Percentiles rank a stretch among this genome's conserved stretches.
These are phyloP conservation scores for Nycteola revayana DNA, from an alignment of 2,888 invertebrate species.

Conservation along the genomic window DNA sequence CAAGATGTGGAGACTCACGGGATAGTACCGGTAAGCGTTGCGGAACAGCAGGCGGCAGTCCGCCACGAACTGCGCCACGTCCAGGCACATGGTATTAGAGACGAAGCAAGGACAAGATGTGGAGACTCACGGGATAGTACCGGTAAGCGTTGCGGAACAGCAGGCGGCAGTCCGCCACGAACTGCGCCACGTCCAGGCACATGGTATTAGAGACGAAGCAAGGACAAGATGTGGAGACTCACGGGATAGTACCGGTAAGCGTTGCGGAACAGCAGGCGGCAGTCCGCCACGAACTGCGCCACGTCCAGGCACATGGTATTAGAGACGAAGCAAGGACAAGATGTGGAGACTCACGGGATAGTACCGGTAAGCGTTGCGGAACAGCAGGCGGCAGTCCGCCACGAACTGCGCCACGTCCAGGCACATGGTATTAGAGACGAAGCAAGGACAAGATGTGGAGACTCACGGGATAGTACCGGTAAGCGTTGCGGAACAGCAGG, in stretches of 20 bases:
- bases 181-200: constrained; percentile 87
- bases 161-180: constrained; percentile 90
- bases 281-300: constrained; percentile 89
- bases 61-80: no score
- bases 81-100: no score
- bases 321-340: constrained; percentile 89
- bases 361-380: constrained; percentile 92
- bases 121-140: constrained; percentile 90
- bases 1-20: no score
- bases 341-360: constrained; percentile 85
- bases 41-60: no score
- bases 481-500: constrained; percentile 94
- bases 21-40: no score
- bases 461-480: constrained; percentile 91
- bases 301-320: constrained; percentile 88
- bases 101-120: no score
- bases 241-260: constrained; percentile 93
- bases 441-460: background rate
- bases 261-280: constrained; percentile 93
- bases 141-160: constrained; percentile 94
- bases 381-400: constrained; percentile 91
- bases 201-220: constrained; percentile 90
- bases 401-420: constrained; percentile 90
- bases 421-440: constrained; percentile 68
- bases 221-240: constrained; percentile 80